These are phyloP conservation scores for Euura saliciscinereae DNA, from an alignment of 1,140 invertebrate genomes.

Conservation along the genomic window DNA sequence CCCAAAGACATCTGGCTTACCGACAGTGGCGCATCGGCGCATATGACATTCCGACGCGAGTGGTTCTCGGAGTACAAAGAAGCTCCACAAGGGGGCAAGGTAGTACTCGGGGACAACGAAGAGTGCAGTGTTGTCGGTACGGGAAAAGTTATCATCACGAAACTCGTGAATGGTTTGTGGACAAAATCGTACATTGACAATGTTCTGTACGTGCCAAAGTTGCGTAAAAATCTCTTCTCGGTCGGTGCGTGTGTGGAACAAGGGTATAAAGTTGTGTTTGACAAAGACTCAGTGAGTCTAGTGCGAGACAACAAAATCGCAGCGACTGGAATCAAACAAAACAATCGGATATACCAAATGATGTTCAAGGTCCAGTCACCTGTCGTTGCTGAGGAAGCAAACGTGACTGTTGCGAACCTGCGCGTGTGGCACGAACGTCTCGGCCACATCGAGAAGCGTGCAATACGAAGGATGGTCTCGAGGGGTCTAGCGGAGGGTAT, in stretches of 20 bases:
- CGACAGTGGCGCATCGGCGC: slow-evolving; percentile 26
- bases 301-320: not conserved
- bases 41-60: slow-evolving; percentile 27
- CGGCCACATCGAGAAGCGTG: slow-evolving; percentile 14
- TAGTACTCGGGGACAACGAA: slow-evolving; percentile 26
- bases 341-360: slow-evolving; percentile 11
- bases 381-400: not conserved
- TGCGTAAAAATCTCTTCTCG: too few relatives aligned
- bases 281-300: slow-evolving; percentile 1
- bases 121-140: slow-evolving; percentile 22
- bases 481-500: not conserved
- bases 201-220: too few relatives aligned
- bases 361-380: not conserved
- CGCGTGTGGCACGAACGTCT: slow-evolving; percentile 17
- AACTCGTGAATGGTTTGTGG: slow-evolving; percentile 29
- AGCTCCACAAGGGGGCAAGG: slow-evolving; percentile 18
- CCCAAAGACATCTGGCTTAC: slow-evolving; percentile 18
- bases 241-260: slow-evolving; percentile 24
- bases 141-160: slow-evolving; percentile 23
- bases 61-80: slow-evolving; percentile 25
- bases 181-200: not conserved
- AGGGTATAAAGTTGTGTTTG: slow-evolving; percentile 21
- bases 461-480: slow-evolving; percentile 9
- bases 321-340: slow-evolving; percentile 11
- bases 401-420: not conserved